These are phyloP conservation scores for Nannobrachium achirus DNA, from an alignment of 2,113 vertebrate genomes.

Conservation along the genomic window DNA sequence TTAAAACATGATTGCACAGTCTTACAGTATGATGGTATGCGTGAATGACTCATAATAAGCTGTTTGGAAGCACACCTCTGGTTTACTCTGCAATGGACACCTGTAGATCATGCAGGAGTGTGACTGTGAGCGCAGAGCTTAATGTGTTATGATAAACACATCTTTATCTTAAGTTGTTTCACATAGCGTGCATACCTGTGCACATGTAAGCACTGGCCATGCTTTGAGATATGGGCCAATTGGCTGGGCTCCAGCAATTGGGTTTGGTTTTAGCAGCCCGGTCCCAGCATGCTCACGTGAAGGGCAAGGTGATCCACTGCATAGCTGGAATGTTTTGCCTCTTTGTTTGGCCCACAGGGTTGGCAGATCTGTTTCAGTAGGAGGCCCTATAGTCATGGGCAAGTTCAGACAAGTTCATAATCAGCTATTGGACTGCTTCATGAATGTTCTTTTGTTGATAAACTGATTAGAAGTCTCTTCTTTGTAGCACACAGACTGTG, in stretches of 20 bases:
- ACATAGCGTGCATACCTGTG: slow-evolving; percentile 53
- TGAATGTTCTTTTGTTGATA: neutral
- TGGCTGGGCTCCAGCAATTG: slow-evolving; percentile 58
- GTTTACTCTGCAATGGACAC: neutral
- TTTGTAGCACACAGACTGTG: neutral
- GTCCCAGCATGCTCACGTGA: slow-evolving; percentile 53
- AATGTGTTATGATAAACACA: slow-evolving; percentile 40
- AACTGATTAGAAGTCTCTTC: slow-evolving; percentile 22
- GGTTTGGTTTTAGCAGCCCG: slow-evolving; percentile 45
- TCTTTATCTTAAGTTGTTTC: slow-evolving; percentile 35
- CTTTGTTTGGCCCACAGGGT: slow-evolving; percentile 54
- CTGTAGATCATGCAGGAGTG: neutral
- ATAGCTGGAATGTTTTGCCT: slow-evolving; percentile 74
- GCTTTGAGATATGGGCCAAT: slow-evolving; percentile 49
- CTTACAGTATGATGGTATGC: neutral
- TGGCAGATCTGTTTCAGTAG: slow-evolving; percentile 46
- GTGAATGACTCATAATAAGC: neutral
- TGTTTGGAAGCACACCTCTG: neutral
- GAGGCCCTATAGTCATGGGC: slow-evolving; percentile 34
- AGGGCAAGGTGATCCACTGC: slow-evolving; percentile 66
- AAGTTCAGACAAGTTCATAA: slow-evolving; percentile 55
- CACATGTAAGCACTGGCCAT: slow-evolving; percentile 56
- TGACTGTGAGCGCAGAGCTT: neutral
- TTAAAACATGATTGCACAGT: neutral
- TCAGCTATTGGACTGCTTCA: slow-evolving; percentile 6